Evolutionary conservation across 2,797 vertebrate genomes (phyloP), one percentile per base, ranked within the genome.

Genomic region (Choloepus didactylus): DNA sequence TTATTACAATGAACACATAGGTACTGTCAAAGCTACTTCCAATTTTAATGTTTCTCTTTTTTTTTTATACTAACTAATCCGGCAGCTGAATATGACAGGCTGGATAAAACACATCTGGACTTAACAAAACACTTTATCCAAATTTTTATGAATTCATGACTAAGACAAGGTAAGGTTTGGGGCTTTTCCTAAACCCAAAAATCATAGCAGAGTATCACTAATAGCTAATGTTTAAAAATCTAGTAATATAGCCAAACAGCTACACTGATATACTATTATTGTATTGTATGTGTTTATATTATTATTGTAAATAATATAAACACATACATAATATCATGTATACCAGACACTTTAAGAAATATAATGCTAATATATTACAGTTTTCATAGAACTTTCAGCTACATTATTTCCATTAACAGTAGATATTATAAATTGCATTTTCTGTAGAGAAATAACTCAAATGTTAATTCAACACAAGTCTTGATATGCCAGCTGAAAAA

Each of bases 191-290:
- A 96, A 87, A 64, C 15, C 1, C 44, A 59, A 31, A 79, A 59
- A 23, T 95, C 86, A 81, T 93, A 97, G 93, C 3, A 93, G 31
- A 90, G 66, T 29, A 96, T 87, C 92, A 96, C 41, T 72, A 93
- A 44, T 79, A 93, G 18, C 8, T 56, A 5, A 60, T 96, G 73
- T n/a, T 56, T 84, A 73, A n/a, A 38, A 82, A 69, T 44, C 51
- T 76, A 93, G 90, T 10, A 97, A 94, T 7, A 93, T 31, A 29
- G 79, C 6, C 56, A 67, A 64, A 94, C 91, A 91, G n/a, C 38
- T 56, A 35, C 18, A n/a, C 86, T 89, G 70, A 29, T 29, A 67
- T 0, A 35, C 35, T 35, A 35, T 35, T 35, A 35, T 35, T 35
- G 35, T 35, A 35, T 35, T 35, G 35, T 35, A 35, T 35, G 35